Conservation (phyloP, 2,888 invertebrate species). For the Dryomyza anilis region DNA sequence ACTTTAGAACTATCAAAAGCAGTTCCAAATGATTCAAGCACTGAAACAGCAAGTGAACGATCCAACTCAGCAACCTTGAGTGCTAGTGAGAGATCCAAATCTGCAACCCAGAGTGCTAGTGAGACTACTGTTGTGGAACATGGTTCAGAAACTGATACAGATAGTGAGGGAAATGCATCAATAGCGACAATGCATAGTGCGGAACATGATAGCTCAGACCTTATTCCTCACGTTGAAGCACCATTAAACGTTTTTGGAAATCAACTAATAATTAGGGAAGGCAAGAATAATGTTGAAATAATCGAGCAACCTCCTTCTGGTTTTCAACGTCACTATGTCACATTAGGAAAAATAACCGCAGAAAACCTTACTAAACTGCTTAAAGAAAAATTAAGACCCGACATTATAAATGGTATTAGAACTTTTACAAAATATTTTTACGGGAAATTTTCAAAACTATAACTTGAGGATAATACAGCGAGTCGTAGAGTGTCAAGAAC, state of each 20-base stretch:
- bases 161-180: background rate
- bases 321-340: background rate
- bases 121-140: no score
- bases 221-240: no score
- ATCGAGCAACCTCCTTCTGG: background rate
- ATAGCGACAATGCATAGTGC: background rate
- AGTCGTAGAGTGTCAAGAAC: background rate
- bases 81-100: background rate
- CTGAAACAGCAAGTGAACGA: no score
- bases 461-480: background rate
- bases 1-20: no score
- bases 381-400: background rate
- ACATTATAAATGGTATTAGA: background rate
- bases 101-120: background rate
- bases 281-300: background rate
- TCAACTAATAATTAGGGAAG: background rate
- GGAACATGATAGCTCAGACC: background rate
- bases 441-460: background rate
- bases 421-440: background rate
- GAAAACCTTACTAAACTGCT: no score
- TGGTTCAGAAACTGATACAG: background rate
- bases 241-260: background rate
- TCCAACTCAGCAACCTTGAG: no score
- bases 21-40: no score
- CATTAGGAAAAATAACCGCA: no score